These are phyloP conservation scores for Telenomus remus DNA, from an alignment of 1,140 invertebrate genomes.

Conservation along the genomic window DNA sequence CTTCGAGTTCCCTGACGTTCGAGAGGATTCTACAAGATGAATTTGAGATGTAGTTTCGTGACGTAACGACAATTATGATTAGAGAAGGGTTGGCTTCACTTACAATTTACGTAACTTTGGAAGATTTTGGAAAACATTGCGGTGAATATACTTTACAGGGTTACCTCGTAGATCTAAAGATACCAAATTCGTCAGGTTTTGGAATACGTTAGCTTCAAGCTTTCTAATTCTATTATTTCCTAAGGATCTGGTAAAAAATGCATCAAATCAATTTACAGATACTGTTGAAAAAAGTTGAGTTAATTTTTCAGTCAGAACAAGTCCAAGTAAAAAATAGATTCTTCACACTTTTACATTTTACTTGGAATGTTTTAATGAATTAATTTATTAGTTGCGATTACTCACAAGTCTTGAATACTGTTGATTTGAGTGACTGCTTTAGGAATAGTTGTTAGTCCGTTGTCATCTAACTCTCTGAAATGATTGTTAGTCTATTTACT, in stretches of 20 bases:
- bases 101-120: slow-evolving; percentile 83
- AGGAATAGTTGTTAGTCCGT: slow-evolving; percentile 81
- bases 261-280: not conserved
- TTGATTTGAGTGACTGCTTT: slow-evolving; percentile 79
- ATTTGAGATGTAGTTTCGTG: not conserved
- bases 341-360: too few species aligned
- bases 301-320: not conserved
- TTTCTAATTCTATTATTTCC: slow-evolving; percentile 82
- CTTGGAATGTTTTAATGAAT: too few species aligned
- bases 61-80: too few species aligned
- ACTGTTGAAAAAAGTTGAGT: too few species aligned
- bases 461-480: slow-evolving; percentile 84
- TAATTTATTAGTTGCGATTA: slow-evolving; percentile 43
- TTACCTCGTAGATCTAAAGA: slow-evolving; percentile 83
- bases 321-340: not conserved
- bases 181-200: slow-evolving; percentile 77
- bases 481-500: not conserved
- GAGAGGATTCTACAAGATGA: slow-evolving; percentile 84
- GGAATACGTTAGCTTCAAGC: slow-evolving; percentile 79
- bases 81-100: slow-evolving; percentile 73
- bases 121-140: slow-evolving; percentile 80
- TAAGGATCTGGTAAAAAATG: slow-evolving; percentile 76
- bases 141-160: slow-evolving; percentile 80
- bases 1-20: slow-evolving; percentile 84
- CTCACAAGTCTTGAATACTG: slow-evolving; percentile 84